A percentile compares a stretch with the other conserved stretches of the same genome.
Evolutionary conservation across 2,113 vertebrate genomes (phyloP).

Genomic region (Lepus europaeus): DNA sequence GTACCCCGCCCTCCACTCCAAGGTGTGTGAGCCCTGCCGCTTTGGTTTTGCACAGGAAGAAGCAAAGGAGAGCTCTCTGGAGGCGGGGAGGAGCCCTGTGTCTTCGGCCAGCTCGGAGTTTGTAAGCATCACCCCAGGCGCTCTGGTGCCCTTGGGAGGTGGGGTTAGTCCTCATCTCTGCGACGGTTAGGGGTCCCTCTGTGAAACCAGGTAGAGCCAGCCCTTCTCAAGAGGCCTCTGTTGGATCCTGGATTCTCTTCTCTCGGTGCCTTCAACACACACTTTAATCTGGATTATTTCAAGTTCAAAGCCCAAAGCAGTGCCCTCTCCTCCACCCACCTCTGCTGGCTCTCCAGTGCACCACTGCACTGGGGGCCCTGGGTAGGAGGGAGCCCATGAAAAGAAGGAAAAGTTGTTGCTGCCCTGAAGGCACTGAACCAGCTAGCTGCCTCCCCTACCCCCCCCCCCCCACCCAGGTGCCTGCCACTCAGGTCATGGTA

Average conservation of each 20-base stretch:
- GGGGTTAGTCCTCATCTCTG: conserved; percentile 22
- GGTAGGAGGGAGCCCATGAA: too few species aligned
- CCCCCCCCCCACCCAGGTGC: not conserved
- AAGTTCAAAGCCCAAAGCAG: not conserved
- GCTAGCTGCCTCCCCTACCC: too few species aligned
- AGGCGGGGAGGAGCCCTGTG: not conserved
- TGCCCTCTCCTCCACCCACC: not conserved
- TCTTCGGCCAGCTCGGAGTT: conserved; percentile 15
- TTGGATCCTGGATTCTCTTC: not conserved
- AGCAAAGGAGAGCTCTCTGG: not conserved
- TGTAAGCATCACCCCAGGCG: not conserved
- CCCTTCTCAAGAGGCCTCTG: not conserved
- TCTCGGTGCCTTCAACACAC: conserved; percentile 1
- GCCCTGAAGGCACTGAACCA: not conserved
- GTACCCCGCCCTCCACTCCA: not conserved
- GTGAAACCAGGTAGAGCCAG: not conserved
- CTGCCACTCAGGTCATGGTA: not conserved
- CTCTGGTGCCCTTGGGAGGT: not conserved
- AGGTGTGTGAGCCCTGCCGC: not conserved
- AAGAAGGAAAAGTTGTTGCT: not conserved
- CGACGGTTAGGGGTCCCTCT: not conserved
- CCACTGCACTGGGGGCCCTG: not conserved
- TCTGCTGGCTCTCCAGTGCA: not conserved
- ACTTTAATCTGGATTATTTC: conserved; percentile 40
- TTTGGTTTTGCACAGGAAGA: not conserved